Evolutionary conservation across 2,113 vertebrate genomes (phyloP), one percentile per base, ranked within the genome.

Genomic region (Marmota flaviventris): DNA sequence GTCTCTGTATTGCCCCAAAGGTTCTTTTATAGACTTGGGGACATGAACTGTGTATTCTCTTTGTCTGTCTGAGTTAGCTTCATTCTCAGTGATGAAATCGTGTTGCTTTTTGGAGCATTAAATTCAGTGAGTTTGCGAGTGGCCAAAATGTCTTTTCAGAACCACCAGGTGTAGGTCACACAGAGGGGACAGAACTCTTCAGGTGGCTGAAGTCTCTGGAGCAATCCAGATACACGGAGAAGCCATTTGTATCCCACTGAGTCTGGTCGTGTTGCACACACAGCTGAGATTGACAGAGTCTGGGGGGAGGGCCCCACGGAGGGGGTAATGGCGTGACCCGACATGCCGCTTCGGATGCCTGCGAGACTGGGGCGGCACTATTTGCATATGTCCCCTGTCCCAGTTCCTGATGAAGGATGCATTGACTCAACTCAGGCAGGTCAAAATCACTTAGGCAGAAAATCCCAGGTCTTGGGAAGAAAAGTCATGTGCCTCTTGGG

Each of bases 171-270:
- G 97, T 98, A 98, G 99, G 98, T 99, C 99, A 98, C 95, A 92
- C 93, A 98, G 98, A 93, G 96, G 97, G 97, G 97, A 98, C 98
- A 98, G 97, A 98, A 96, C 98, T 98, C 98, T 96, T 96, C 97
- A 98, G 98, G 99, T 98, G 98, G 95, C 97, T 98, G 87, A 85
- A 67, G 96, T 98, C 98, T 98, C 98, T 92, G 97, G 98, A 99
- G 98, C 98, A 96, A 97, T 96, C 61, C 95, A 96, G 84, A 93
- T 99, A 99, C 99, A 98, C 32, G 98, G 98, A 99, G 98, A 99
- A 99, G 98, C 99, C 99, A 99, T 99, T 99, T 99, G 98, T 99
- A 99, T 99, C 98, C 98, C 99, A 97, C 98, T 89, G 99, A 98
- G 99, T 97, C 96, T 96, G 25, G 5, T 42, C 9, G 45, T 5